Conservation (phyloP, 2,888 invertebrate species). For the Trichopria drosophilae region DNA sequence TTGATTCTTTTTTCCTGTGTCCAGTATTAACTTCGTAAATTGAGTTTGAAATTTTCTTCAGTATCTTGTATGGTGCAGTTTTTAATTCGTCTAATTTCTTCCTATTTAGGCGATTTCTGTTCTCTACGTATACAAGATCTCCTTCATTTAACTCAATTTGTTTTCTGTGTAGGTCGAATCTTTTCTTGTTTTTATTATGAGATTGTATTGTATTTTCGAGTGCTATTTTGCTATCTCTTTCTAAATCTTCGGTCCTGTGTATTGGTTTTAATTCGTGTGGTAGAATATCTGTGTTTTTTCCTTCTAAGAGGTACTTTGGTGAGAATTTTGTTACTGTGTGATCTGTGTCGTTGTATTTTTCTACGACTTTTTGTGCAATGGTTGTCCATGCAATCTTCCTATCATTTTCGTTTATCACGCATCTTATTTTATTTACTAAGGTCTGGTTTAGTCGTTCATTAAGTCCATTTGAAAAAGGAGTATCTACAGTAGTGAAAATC, state of each 20-base stretch:
- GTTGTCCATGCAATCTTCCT: conserved; percentile 23
- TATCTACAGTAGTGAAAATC: conserved; percentile 26
- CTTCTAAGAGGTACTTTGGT: conserved; percentile 41
- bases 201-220: conserved; percentile 38
- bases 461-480: conserved; percentile 36
- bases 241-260: conserved; percentile 22
- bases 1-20: conserved; percentile 20
- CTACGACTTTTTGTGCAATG: conserved; percentile 23
- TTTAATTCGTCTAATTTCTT: conserved; percentile 43
- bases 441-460: conserved; percentile 39
- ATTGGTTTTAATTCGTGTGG: conserved; percentile 32
- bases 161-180: conserved; percentile 40
- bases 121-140: conserved; percentile 44
- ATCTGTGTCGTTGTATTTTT: conserved; percentile 42
- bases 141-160: conserved; percentile 41
- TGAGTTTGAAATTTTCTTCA: conserved; percentile 37
- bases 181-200: conserved; percentile 41
- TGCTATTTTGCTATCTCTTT: conserved; percentile 37
- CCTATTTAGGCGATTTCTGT: conserved; percentile 44
- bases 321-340: conserved; percentile 40
- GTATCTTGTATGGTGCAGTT: conserved; percentile 38
- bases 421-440: conserved; percentile 31
- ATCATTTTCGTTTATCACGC: conserved; percentile 26
- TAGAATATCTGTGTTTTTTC: conserved; percentile 29
- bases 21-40: conserved; percentile 35